Conservation (phyloP, 2,113 vertebrate genomes). For the Tiliqua scincoides region DNA sequence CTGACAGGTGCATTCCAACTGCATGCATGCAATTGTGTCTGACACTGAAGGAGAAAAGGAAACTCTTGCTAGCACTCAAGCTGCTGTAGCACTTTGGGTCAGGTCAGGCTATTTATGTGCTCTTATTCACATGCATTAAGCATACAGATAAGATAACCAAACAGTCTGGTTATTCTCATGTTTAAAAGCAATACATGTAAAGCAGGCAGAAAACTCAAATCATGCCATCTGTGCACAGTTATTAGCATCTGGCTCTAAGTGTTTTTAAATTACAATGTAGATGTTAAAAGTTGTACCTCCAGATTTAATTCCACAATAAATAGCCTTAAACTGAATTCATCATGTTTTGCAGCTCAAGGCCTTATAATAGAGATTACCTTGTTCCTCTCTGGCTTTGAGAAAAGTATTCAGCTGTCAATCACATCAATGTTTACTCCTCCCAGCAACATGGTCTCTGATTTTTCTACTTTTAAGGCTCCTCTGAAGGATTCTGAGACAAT, state of each 20-base stretch:
- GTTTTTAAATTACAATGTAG: neutral
- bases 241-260: neutral
- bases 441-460: conserved; percentile 19
- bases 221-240: neutral
- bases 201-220: neutral
- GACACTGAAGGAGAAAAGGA: neutral
- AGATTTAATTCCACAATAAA: neutral
- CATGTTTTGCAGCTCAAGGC: neutral
- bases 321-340: neutral
- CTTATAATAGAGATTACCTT: neutral
- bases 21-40: no score
- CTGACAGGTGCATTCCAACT: no score
- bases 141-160: neutral
- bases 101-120: neutral
- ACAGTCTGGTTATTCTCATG: neutral
- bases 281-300: conserved; percentile 6
- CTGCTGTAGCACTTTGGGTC: neutral
- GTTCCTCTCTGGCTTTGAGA: neutral
- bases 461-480: conserved; percentile 12
- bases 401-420: conserved; percentile 16
- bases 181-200: neutral
- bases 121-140: neutral
- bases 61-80: neutral
- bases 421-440: neutral
- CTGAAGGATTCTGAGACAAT: conserved; percentile 59